Conservation (phyloP, 2,797 vertebrate species). For the Propithecus perrieri region DNA sequence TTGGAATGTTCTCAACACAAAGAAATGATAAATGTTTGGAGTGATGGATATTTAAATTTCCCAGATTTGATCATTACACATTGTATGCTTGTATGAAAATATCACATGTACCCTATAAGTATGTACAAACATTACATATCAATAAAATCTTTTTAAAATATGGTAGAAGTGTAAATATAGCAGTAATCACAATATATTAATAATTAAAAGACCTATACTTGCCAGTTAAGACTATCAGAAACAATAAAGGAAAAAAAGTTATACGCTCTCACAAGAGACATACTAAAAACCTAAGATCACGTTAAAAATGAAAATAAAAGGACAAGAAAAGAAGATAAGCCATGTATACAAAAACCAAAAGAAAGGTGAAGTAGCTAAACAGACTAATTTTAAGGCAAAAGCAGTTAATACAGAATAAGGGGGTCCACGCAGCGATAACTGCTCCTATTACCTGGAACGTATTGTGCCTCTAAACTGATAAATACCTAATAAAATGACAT, state of each 20-base stretch:
- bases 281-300: not conserved
- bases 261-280: not conserved
- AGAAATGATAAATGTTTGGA: too few relatives aligned
- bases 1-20: too few relatives aligned
- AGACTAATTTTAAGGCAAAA: not conserved
- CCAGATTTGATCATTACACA: too few relatives aligned
- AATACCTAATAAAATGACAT: not conserved
- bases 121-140: not conserved
- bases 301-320: not conserved
- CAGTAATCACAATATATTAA: not conserved
- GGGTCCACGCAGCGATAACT: not conserved
- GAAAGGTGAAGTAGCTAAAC: not conserved
- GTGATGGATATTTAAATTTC: too few relatives aligned
- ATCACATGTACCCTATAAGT: not conserved
- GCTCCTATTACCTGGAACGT: not conserved
- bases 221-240: not conserved
- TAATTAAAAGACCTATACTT: not conserved
- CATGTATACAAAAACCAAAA: not conserved
- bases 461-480: not conserved
- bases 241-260: not conserved
- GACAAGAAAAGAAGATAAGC: not conserved
- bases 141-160: not conserved
- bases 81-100: too few relatives aligned
- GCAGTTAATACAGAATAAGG: not conserved
- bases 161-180: not conserved